Evolutionary conservation across 2,113 vertebrate species (phyloP).

Genomic region (Cynoglossus semilaevis): DNA sequence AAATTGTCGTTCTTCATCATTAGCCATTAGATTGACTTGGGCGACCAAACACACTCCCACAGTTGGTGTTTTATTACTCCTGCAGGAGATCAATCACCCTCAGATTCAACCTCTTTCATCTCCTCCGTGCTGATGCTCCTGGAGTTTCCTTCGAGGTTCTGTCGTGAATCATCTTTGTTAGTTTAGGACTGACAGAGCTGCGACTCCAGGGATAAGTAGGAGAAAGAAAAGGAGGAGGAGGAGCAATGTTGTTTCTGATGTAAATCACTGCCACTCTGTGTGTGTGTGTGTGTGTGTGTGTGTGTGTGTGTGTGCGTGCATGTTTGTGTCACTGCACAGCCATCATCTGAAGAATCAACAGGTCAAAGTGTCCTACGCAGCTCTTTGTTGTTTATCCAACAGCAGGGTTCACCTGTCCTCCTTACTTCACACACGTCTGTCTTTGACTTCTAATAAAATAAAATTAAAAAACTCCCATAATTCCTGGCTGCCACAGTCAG

Average conservation of each 20-base stretch:
- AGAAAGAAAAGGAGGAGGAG: neutral
- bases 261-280: neutral
- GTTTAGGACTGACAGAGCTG: neutral
- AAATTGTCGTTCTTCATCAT: no score
- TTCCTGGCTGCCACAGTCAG: neutral
- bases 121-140: neutral
- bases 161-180: neutral
- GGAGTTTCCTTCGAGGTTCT: neutral
- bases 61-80: no score
- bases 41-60: no score
- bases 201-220: neutral
- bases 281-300: neutral
- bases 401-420: constrained; percentile 1
- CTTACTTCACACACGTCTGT: neutral
- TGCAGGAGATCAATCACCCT: no score
- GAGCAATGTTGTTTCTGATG: neutral
- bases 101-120: neutral
- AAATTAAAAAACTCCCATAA: neutral
- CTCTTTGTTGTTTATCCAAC: constrained; percentile 7
- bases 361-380: neutral
- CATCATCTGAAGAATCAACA: neutral
- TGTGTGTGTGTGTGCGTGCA: no score
- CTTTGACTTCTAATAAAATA: neutral
- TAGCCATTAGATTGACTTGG: no score
- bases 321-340: neutral